Evolutionary conservation across 2,113 vertebrate species (phyloP), one percentile per base, ranked within the genome.

Genomic region (Corythaeola cristata): DNA sequence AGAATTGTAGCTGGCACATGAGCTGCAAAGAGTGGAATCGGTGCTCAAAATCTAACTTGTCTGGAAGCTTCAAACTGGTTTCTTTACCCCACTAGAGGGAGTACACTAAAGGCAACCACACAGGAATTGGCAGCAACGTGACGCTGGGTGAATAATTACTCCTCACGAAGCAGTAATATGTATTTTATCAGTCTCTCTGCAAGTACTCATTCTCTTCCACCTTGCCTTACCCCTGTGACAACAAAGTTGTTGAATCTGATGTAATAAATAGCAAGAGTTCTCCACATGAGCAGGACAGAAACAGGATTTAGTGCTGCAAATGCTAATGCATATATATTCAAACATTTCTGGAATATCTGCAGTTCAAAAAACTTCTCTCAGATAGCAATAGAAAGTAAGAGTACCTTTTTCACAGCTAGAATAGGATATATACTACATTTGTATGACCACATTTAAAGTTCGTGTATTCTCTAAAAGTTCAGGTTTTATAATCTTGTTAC

Each of bases 21-120:
- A 90, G 17, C 50, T 66, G 26, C 28, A 6, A 88, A 37, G n/a
- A 88, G 28, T 32, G 77, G 58, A 69, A 80, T 12, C 3, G 1
- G 11, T 44, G 32, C 59, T 53, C 47, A 83, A 85, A 88, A 74
- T 59, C 20, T 27, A 39, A 71, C 28, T 53, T 33, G 45, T 28
- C 67, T 59, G 45, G 47, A 67, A 91, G 52, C 58, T 92, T 66
- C 76, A 64, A 5, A 56, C 3, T 13, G 4, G 6, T 58, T 49
- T 58, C 39, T 55, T 64, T 39, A 50, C 41, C 72, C 92, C 80
- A 88, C 74, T 79, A 89, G 92, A 92, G 84, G 89, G 84, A 79
- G 75, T 16, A 47, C 2, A 64, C 24, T 20, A 50, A 91, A 87
- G 28, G n/a, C 32, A 93, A 64, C 53, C 15, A 68, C 39, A 28